Conservation (phyloP, 2,113 vertebrate species). For the Merops nubicus region DNA sequence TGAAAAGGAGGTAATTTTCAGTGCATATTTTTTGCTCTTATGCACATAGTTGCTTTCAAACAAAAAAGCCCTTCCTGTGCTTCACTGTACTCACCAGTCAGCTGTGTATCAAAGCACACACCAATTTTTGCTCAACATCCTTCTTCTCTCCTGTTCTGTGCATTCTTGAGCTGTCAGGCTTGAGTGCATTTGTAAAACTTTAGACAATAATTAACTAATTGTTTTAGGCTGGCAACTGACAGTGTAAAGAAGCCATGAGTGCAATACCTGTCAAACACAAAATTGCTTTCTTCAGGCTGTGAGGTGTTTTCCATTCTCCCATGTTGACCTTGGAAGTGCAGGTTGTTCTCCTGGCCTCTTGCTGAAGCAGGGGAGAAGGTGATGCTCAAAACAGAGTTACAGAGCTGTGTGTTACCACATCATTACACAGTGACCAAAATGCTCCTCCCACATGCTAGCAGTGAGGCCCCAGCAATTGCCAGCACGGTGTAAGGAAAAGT, state of each 20-base stretch:
- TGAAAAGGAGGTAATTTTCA: neutral
- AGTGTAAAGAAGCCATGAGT: neutral
- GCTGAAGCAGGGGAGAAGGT: neutral
- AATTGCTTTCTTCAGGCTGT: neutral
- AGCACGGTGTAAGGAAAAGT: neutral
- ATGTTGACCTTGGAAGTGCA: neutral
- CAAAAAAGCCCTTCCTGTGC: neutral
- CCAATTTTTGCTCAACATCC: neutral
- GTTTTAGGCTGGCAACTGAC: neutral
- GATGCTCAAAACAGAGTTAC: neutral
- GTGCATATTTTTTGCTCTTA: neutral
- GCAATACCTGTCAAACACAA: neutral
- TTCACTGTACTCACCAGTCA: neutral
- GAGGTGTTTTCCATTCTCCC: neutral
- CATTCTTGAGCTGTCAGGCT: neutral
- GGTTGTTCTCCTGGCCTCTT: neutral
- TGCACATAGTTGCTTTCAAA: neutral
- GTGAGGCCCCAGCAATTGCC: neutral
- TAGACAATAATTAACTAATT: neutral
- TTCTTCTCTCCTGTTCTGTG: neutral
- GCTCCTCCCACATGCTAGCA: accelerated
- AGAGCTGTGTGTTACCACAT: neutral
- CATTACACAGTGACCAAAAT: neutral
- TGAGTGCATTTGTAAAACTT: neutral
- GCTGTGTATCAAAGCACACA: neutral